Conservation (phyloP, 2,888 invertebrate genomes). For the Himalopsyche kuldschensis region DNA sequence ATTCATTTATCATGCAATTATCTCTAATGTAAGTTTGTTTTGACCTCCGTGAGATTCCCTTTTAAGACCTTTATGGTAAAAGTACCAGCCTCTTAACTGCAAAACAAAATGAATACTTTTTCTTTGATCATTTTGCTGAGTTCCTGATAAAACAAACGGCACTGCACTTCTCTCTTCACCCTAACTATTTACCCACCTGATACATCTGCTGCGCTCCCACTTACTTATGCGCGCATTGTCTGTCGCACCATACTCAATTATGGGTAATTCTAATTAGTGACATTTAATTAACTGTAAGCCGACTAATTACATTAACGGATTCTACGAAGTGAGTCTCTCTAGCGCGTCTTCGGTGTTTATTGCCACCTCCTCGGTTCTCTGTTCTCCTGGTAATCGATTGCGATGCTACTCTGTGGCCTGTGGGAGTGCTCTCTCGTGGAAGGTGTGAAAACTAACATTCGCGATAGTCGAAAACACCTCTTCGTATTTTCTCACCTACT, state of each 20-base stretch:
- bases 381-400: conserved; percentile 31
- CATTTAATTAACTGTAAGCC: conserved; percentile 41
- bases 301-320: conserved; percentile 37
- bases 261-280: conserved; percentile 46
- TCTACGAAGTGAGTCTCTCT: conserved; percentile 11
- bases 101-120: not conserved
- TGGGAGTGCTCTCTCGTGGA: not conserved
- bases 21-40: too few relatives aligned
- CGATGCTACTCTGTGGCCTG: not conserved
- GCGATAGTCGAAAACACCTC: not conserved
- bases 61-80: too few relatives aligned
- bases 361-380: conserved; percentile 23
- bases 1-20: too few relatives aligned
- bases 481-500: not conserved
- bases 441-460: not conserved
- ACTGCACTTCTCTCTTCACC: conserved; percentile 12
- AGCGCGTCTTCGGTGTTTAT: conserved; percentile 26
- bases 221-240: conserved; percentile 23
- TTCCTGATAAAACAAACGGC: conserved; percentile 26
- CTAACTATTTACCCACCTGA: not conserved
- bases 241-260: conserved; percentile 41
- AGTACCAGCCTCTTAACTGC: not conserved
- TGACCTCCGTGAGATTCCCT: too few relatives aligned
- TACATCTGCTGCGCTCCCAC: conserved; percentile 2
- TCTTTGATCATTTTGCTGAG: conserved; percentile 21